phyloP scores from a whole-genome alignment of 2,888 invertebrate species.

The Latrodectus hesperus region DNA sequence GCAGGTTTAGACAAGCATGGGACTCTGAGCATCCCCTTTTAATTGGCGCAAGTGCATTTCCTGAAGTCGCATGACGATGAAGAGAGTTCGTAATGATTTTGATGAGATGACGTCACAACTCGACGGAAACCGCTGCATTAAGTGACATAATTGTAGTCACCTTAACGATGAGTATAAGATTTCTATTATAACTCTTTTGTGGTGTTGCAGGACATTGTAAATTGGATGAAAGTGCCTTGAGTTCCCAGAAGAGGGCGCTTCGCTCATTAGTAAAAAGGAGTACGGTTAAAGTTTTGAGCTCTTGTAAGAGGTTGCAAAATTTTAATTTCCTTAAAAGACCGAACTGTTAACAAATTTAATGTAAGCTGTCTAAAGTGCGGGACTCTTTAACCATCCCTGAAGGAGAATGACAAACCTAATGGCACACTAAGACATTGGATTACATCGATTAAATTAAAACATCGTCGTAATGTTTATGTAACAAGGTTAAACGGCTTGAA shows the following conservation, averaged over 20 bases:
- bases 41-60: constrained; percentile 17
- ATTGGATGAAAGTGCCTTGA: constrained; percentile 20
- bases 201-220: not conserved
- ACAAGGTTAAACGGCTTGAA: no score
- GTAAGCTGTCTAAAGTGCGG: not conserved
- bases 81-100: constrained; percentile 28
- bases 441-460: no score
- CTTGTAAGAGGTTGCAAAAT: not conserved
- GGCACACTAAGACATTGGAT: no score
- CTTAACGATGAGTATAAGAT: constrained; percentile 9
- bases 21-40: not conserved
- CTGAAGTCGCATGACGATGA: not conserved
- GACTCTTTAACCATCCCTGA: not conserved
- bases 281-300: not conserved
- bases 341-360: not conserved
- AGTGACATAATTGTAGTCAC: constrained; percentile 54
- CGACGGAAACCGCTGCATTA: constrained; percentile 34
- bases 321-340: not conserved
- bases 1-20: constrained; percentile 1
- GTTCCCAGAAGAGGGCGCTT: constrained; percentile 9
- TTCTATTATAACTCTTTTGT: constrained; percentile 27
- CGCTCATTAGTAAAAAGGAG: constrained; percentile 17
- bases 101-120: constrained; percentile 29
- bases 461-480: no score
- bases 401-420: no score